phyloP scores from a whole-genome alignment of 2,113 vertebrate species.

The Lycaon pictus region DNA sequence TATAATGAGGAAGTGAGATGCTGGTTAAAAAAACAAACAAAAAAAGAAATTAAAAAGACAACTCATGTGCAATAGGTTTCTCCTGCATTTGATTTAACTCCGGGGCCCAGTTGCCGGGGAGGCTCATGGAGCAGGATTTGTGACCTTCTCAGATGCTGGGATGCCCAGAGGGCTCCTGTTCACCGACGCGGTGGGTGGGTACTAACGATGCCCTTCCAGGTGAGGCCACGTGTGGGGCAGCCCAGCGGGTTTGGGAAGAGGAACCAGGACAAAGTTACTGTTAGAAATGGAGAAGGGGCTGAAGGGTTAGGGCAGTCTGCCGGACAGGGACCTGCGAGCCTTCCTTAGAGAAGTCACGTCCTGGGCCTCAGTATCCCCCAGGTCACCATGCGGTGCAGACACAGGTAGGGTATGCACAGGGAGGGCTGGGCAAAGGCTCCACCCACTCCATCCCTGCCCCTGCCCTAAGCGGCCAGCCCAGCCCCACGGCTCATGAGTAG shows the following conservation, averaged over 20 bases:
- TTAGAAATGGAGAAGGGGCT: not conserved
- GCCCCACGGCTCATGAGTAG: not conserved
- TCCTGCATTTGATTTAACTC: not conserved
- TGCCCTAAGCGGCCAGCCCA: not conserved
- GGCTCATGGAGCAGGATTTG: too few relatives aligned
- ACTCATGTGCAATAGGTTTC: not conserved
- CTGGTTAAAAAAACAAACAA: slow-evolving; percentile 55
- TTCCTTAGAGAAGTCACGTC: not conserved
- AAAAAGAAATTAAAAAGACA: slow-evolving; percentile 64
- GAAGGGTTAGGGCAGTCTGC: not conserved
- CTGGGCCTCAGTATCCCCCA: not conserved
- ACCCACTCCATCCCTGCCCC: not conserved
- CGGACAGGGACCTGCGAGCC: not conserved
- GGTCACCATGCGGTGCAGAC: not conserved
- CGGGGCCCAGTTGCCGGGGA: not conserved
- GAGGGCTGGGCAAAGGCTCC: not conserved
- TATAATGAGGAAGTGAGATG: slow-evolving; percentile 23
- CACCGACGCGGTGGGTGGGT: not conserved
- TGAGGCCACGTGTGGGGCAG: not conserved
- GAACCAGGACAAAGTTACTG: not conserved
- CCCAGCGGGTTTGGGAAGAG: not conserved
- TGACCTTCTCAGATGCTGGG: not conserved
- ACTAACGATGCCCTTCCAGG: not conserved
- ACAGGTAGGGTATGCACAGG: not conserved
- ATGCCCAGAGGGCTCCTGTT: not conserved